phyloP scores from a whole-genome alignment of 2,888 invertebrate genomes.

The Abrostola tripartita region DNA sequence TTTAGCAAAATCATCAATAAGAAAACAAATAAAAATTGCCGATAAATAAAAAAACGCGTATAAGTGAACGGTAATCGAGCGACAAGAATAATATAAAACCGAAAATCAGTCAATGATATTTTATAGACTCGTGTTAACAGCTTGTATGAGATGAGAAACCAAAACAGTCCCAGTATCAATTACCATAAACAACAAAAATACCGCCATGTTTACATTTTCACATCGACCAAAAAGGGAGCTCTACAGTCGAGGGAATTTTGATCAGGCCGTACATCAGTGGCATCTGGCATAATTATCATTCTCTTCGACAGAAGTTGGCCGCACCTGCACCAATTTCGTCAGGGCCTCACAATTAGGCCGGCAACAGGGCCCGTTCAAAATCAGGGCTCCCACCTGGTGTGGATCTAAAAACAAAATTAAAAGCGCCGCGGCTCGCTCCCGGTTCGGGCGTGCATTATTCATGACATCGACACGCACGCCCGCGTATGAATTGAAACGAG shows the following conservation, averaged over 20 bases:
- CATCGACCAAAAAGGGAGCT: constrained; percentile 19
- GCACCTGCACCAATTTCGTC: constrained; percentile 36
- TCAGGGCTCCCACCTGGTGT: constrained; percentile 39
- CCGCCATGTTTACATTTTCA: constrained; percentile 18
- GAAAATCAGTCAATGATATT: background rate
- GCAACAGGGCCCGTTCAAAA: constrained; percentile 18
- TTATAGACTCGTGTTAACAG: background rate
- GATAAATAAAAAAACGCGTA: background rate
- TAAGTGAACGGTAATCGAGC: background rate
- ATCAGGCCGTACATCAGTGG: constrained; percentile 10
- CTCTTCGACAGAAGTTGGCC: constrained; percentile 19
- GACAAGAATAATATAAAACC: background rate
- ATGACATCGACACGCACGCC: constrained; percentile 63
- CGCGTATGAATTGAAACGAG: constrained; percentile 70
- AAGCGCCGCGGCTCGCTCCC: constrained; percentile 46
- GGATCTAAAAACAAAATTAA: constrained; percentile 55
- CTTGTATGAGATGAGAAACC: constrained; percentile 9
- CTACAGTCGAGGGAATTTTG: constrained; percentile 10
- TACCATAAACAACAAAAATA: constrained; percentile 39
- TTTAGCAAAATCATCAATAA: too few species aligned
- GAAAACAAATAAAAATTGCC: too few species aligned
- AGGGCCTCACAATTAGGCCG: constrained; percentile 34
- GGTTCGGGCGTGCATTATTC: constrained; percentile 64
- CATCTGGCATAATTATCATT: constrained; percentile 35
- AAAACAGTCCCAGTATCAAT: constrained; percentile 10